Percentiles rank a stretch among this genome's conserved stretches.
Evolutionary conservation across 2,113 vertebrate genomes (phyloP).

Genomic region (Pungitius pungitius): DNA sequence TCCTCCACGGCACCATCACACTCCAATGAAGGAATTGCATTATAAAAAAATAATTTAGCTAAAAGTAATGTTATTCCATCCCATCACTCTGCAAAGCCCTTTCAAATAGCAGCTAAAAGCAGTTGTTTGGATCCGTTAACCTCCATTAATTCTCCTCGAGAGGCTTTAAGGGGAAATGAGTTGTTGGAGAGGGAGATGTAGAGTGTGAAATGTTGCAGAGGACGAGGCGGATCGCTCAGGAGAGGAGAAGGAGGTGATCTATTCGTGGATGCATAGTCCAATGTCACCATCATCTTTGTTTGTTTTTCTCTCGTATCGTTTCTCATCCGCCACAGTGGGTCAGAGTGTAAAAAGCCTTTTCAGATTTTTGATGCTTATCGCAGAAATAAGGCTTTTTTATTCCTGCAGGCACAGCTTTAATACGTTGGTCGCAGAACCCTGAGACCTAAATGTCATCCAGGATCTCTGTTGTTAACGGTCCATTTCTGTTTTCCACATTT

Average conservation of each 20-base stretch:
- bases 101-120: not conserved
- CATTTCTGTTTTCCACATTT: not conserved
- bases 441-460: constrained; percentile 6
- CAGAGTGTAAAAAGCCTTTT: not conserved
- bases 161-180: constrained; percentile 10
- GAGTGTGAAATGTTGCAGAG: constrained; percentile 7
- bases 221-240: not conserved
- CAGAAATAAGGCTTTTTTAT: constrained; percentile 7
- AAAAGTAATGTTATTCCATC: not conserved
- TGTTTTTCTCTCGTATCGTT: not conserved
- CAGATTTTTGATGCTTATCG: constrained; percentile 8
- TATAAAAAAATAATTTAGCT: not conserved
- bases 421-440: not conserved
- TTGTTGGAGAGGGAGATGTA: not conserved
- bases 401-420: not conserved
- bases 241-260: not conserved
- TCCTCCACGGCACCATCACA: not conserved
- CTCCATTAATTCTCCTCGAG: constrained; percentile 4
- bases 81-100: not conserved
- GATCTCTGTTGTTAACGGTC: not conserved
- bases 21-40: not conserved
- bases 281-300: not conserved
- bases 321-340: constrained; percentile 12
- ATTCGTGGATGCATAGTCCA: not conserved
- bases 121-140: constrained; percentile 12